Conservation (phyloP, 2,888 invertebrate species). For the Perizoma flavofasciatum region DNA sequence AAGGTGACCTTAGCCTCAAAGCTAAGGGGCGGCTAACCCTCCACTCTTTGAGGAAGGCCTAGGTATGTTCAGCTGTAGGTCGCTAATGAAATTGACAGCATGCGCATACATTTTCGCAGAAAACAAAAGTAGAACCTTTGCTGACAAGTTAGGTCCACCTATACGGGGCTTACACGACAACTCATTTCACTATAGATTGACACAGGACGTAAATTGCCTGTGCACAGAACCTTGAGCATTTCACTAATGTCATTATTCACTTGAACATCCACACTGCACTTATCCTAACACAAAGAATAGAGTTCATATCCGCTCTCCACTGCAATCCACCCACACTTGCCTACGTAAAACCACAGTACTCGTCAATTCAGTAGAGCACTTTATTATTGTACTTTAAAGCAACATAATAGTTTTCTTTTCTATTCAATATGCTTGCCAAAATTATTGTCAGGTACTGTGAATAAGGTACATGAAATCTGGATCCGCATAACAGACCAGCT, state of each 20-base stretch:
- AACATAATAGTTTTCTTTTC: no score
- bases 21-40: no score
- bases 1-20: no score
- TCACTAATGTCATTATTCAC: constrained; percentile 11
- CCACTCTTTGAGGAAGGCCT: neutral
- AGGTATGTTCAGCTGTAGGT: no score
- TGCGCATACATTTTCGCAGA: no score
- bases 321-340: constrained; percentile 16
- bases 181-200: constrained; percentile 10
- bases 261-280: constrained; percentile 16
- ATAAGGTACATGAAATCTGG: neutral
- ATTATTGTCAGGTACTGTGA: neutral
- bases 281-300: constrained; percentile 13
- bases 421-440: no score
- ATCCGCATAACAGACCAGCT: neutral
- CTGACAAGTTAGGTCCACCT: neutral
- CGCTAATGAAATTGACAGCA: no score
- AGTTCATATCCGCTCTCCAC: constrained; percentile 23
- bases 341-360: constrained; percentile 4
- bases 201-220: constrained; percentile 24
- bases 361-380: neutral
- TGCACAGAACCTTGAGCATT: constrained; percentile 25
- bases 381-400: no score
- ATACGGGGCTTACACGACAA: constrained; percentile 1
- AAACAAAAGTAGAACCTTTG: neutral